Percentiles rank a stretch among this genome's conserved stretches.
Conservation (phyloP, 2,797 vertebrate species). For the Mionectes olivaceus region DNA sequence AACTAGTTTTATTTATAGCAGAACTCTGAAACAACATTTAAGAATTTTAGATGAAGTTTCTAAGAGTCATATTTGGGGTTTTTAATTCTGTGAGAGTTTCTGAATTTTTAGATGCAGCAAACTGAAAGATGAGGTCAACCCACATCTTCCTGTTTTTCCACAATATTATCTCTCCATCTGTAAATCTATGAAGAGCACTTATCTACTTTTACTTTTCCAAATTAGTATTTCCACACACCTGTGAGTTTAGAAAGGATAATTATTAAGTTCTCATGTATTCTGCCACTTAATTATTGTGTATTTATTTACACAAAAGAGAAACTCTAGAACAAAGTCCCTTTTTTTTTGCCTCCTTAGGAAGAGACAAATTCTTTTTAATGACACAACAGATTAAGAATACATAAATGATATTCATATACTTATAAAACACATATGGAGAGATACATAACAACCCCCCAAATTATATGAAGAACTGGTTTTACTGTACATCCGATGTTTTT, state of each 20-base stretch:
- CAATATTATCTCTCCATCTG: neutral
- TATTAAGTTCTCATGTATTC: neutral
- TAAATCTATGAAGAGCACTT: neutral
- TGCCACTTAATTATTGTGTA: neutral
- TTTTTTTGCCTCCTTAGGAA: neutral
- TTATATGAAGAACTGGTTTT: neutral
- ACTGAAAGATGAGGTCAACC: neutral
- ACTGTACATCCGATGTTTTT: neutral
- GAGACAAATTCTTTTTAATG: neutral
- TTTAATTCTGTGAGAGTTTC: neutral
- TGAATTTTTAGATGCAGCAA: neutral
- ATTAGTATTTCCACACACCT: neutral
- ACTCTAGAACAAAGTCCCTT: accelerated
- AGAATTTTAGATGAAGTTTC: neutral
- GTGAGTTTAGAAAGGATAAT: neutral
- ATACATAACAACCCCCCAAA: neutral
- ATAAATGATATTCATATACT: neutral
- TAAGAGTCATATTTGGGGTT: neutral
- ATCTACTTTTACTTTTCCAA: neutral
- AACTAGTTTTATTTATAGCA: neutral
- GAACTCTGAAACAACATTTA: neutral
- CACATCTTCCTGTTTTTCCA: neutral
- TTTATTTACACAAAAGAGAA: neutral
- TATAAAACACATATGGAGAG: neutral
- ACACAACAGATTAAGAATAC: neutral